Evolutionary conservation across 2,113 vertebrate genomes (phyloP).

Genomic region (Zootoca vivipara): DNA sequence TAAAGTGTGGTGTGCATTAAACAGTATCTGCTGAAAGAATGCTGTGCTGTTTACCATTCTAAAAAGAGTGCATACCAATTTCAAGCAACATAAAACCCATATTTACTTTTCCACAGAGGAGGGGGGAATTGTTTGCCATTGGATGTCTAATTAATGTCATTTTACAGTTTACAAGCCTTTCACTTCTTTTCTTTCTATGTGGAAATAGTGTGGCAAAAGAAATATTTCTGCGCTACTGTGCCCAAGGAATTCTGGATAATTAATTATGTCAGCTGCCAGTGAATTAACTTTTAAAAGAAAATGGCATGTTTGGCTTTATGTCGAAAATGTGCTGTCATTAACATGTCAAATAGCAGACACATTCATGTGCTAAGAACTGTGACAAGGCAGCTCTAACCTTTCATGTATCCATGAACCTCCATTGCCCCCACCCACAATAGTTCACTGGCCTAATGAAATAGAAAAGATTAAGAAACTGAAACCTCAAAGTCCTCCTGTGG

Average conservation of each 20-base stretch:
- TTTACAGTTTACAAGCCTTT: background rate
- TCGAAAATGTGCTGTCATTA: background rate
- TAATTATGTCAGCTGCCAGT: background rate
- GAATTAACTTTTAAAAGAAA: slow-evolving; percentile 6
- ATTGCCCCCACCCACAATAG: background rate
- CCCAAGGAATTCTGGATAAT: background rate
- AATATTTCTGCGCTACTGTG: background rate
- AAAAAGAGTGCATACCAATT: background rate
- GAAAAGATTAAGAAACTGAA: background rate
- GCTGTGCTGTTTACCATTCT: background rate
- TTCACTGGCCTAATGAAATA: background rate
- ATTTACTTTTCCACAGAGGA: background rate
- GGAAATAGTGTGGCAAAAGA: background rate
- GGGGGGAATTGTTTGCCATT: background rate
- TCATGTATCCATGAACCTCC: background rate
- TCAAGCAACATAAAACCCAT: slow-evolving; percentile 4
- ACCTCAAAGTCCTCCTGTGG: background rate
- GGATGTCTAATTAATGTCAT: background rate
- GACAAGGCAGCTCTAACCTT: background rate
- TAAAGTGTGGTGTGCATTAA: background rate
- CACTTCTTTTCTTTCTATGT: background rate
- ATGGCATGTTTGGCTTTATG: background rate
- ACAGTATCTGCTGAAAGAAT: background rate
- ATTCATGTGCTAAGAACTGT: background rate
- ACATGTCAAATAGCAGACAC: background rate